phyloP scores from a whole-genome alignment of 2,888 invertebrate species.

The Lithophane semibrunnea region DNA sequence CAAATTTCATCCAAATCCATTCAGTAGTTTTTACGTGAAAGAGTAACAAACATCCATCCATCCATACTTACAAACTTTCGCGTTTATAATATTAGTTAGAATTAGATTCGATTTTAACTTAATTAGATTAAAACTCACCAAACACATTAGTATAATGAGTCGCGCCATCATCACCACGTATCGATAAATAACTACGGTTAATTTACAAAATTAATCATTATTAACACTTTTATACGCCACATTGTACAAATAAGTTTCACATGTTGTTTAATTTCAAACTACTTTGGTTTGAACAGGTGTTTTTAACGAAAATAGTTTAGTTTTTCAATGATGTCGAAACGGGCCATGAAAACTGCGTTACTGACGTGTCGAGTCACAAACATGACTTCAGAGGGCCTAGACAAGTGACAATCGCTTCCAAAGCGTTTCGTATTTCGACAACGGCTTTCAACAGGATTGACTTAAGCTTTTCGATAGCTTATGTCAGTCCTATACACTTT shows the following conservation, averaged over 20 bases:
- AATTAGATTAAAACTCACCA: constrained; percentile 35
- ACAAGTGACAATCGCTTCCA: too few relatives aligned
- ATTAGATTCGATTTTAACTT: too few relatives aligned
- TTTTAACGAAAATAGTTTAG: background rate
- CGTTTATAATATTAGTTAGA: too few relatives aligned
- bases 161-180: constrained; percentile 21
- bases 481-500: too few relatives aligned
- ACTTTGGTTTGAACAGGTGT: constrained; percentile 24
- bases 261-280: background rate
- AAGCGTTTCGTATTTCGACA: too few relatives aligned
- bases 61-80: too few relatives aligned
- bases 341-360: constrained; percentile 11
- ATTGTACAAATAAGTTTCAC: constrained; percentile 10
- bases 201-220: constrained; percentile 16
- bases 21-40: too few relatives aligned
- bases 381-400: background rate
- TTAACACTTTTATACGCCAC: constrained; percentile 38
- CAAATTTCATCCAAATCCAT: too few relatives aligned
- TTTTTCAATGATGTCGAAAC: background rate
- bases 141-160: constrained; percentile 19
- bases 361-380: background rate
- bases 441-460: too few relatives aligned
- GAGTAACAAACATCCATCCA: too few relatives aligned
- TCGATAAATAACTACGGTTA: constrained; percentile 12
- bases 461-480: too few relatives aligned